Percentiles rank a stretch among this genome's conserved stretches.
These are phyloP conservation scores for Branchinecta lynchi DNA, from an alignment of 1,140 invertebrate species.

Conservation along the genomic window DNA sequence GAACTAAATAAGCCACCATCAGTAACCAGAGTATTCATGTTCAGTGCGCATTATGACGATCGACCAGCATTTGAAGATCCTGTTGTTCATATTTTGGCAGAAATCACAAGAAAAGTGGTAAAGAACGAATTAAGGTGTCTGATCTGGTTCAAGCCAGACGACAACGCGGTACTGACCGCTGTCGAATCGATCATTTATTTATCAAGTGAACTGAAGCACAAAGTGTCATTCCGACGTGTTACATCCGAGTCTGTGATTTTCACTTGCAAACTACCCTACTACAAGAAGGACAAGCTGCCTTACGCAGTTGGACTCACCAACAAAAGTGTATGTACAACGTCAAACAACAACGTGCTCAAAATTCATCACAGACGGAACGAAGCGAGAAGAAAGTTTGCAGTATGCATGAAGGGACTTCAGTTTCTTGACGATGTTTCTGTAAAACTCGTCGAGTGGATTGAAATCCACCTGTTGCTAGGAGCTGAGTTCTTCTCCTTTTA, in stretches of 20 bases:
- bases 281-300: background rate
- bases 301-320: background rate
- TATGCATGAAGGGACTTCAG: background rate
- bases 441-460: conserved; percentile 1
- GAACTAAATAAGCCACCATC: background rate
- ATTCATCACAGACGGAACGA: background rate
- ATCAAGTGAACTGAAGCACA: background rate
- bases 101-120: background rate
- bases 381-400: background rate
- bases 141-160: background rate
- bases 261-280: background rate
- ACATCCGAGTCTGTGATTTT: background rate
- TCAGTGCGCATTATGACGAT: conserved; percentile 7
- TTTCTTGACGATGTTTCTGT: background rate
- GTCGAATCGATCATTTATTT: background rate
- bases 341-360: background rate
- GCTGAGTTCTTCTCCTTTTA: conserved; percentile 1
- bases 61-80: background rate
- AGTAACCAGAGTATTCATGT: background rate
- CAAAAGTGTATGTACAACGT: background rate
- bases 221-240: background rate
- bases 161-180: background rate
- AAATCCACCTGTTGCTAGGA: background rate
- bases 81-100: background rate
- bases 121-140: background rate